Evolutionary conservation across 2,113 vertebrate species (phyloP).

Genomic region (Turdus rufiventris): DNA sequence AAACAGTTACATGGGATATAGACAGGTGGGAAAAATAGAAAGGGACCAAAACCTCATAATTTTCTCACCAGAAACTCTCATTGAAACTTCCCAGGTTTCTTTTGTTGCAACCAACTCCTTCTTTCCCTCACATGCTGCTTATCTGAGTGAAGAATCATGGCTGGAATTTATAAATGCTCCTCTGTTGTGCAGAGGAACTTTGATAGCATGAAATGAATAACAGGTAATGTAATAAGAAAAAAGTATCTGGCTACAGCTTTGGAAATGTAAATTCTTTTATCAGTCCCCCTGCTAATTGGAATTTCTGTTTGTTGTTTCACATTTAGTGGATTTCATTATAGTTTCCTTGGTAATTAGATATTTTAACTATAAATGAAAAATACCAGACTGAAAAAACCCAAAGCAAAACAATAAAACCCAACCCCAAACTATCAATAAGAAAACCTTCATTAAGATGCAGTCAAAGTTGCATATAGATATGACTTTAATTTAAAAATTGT

Average conservation of each 20-base stretch:
- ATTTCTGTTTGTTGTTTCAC: conserved; percentile 58
- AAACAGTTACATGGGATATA: background rate
- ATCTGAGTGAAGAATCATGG: conserved; percentile 14
- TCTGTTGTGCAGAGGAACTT: conserved; percentile 39
- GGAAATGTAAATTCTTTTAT: conserved; percentile 67
- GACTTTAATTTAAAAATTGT: conserved; percentile 50
- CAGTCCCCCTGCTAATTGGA: conserved; percentile 58
- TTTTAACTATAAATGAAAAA: conserved; percentile 58
- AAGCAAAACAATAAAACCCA: background rate
- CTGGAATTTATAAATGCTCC: conserved; percentile 52
- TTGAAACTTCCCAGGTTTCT: background rate
- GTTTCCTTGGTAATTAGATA: conserved; percentile 64
- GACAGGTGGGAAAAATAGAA: background rate
- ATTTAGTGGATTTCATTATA: conserved; percentile 57
- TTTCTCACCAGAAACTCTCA: background rate
- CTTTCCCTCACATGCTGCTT: background rate
- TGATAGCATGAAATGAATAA: conserved; percentile 54
- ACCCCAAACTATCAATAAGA: background rate
- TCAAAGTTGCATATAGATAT: conserved; percentile 2
- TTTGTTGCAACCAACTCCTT: background rate
- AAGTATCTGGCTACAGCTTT: conserved; percentile 46
- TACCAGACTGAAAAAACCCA: background rate
- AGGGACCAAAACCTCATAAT: background rate
- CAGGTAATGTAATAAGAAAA: conserved; percentile 59
- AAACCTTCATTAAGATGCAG: conserved; percentile 21